These are phyloP conservation scores for Chaetorhynchus papuensis DNA, from an alignment of 2,113 vertebrate species.

Conservation along the genomic window DNA sequence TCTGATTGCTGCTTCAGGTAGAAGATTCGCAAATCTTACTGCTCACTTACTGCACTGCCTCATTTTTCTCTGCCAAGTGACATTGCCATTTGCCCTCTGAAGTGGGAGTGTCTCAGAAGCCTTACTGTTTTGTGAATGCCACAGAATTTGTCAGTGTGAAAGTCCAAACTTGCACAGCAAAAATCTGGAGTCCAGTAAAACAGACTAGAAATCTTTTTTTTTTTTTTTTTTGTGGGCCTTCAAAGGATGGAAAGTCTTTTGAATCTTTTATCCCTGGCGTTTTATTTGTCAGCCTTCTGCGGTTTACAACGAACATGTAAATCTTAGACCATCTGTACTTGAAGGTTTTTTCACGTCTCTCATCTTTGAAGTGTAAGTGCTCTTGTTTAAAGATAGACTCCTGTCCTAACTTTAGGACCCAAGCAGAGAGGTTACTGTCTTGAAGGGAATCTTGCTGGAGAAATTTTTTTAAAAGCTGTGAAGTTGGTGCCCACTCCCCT, in stretches of 20 bases:
- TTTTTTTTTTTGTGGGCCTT: background rate
- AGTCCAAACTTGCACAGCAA: background rate
- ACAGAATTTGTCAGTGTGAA: background rate
- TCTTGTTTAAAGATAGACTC: background rate
- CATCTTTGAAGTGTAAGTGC: background rate
- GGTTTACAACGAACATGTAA: background rate
- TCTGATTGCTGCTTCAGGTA: background rate
- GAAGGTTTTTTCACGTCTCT: background rate
- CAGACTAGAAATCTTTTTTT: background rate
- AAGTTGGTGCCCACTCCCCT: background rate
- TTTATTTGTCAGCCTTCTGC: background rate
- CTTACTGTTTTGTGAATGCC: background rate
- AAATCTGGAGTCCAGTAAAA: background rate
- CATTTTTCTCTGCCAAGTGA: background rate
- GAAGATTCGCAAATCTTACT: background rate
- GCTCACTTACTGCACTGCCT: background rate
- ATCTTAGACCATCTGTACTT: background rate
- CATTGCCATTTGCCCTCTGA: background rate
- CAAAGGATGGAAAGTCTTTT: background rate
- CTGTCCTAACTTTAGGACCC: background rate
- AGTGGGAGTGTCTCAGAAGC: background rate
- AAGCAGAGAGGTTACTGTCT: background rate
- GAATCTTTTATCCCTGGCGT: background rate
- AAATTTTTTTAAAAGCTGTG: background rate
- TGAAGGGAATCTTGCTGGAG: background rate